phyloP scores from a whole-genome alignment of 2,113 vertebrate species.

The Macquaria ambigua region DNA sequence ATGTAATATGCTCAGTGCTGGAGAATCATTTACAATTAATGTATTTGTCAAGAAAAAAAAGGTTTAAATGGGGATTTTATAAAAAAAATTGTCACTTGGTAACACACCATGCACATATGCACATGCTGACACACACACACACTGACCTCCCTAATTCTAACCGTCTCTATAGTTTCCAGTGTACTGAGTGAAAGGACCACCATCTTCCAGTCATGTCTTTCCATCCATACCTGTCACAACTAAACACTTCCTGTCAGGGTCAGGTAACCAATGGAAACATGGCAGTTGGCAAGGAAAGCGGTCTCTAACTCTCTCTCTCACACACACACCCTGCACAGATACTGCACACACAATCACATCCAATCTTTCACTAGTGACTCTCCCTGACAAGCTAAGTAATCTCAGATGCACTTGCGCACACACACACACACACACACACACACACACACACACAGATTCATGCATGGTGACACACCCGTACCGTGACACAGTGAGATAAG shows the following conservation, averaged over 20 bases:
- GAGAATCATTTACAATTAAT: neutral
- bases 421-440: conserved; percentile 19
- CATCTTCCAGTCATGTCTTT: conserved; percentile 25
- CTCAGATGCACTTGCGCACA: conserved; percentile 40
- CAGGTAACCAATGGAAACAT: conserved; percentile 42
- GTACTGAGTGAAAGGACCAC: conserved; percentile 42
- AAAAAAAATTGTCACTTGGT: neutral
- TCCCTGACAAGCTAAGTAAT: conserved; percentile 45
- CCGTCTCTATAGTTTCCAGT: conserved; percentile 4
- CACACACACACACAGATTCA: conserved; percentile 11
- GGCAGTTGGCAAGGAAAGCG: conserved; percentile 20
- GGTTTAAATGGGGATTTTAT: neutral
- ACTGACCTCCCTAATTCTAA: conserved; percentile 24
- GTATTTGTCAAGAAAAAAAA: conserved; percentile 6
- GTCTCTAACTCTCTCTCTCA: neutral
- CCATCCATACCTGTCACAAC: conserved; percentile 41
- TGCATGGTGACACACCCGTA: conserved; percentile 47
- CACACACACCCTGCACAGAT: neutral
- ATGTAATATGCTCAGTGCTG: neutral
- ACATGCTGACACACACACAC: neutral
- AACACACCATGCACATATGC: neutral
- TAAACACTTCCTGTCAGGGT: conserved; percentile 56
- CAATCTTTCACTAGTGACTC: conserved; percentile 36
- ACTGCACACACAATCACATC: neutral
- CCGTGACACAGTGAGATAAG: conserved; percentile 65